phyloP scores from a whole-genome alignment of 2,888 invertebrate species.

The Spisula subtruncata region DNA sequence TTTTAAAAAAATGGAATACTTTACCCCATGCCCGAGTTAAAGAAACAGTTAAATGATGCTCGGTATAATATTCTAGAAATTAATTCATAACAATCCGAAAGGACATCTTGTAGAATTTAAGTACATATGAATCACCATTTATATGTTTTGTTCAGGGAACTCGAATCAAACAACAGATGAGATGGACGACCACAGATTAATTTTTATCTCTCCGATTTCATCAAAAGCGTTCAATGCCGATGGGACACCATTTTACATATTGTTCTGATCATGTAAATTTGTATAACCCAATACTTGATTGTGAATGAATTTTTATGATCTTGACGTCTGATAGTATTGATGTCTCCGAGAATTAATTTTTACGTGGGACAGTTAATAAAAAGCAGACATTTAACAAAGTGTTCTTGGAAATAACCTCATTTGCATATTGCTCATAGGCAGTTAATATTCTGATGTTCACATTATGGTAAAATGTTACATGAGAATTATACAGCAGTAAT shows the following conservation, averaged over 20 bases:
- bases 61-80: too few relatives aligned
- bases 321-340: not conserved
- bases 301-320: slow-evolving; percentile 27
- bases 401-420: not conserved
- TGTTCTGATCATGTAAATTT: slow-evolving; percentile 22
- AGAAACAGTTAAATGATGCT: too few relatives aligned
- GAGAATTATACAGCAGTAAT: not conserved
- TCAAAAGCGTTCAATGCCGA: not conserved
- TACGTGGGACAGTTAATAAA: slow-evolving; percentile 21
- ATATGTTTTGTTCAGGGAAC: not conserved
- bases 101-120: too few relatives aligned
- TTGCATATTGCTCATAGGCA: slow-evolving; percentile 22
- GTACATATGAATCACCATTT: not conserved
- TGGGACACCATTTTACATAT: slow-evolving; percentile 9
- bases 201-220: not conserved
- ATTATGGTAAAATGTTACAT: slow-evolving; percentile 11
- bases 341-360: slow-evolving; percentile 7
- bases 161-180: not conserved
- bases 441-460: slow-evolving; percentile 6
- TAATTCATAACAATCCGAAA: too few relatives aligned
- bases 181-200: not conserved
- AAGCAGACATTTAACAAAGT: slow-evolving; percentile 28
- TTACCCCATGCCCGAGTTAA: too few relatives aligned
- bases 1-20: too few relatives aligned
- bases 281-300: not conserved